Evolutionary conservation across 2,113 vertebrate species (phyloP), one percentile per base, ranked within the genome.

Genomic region (Chaenogobius annularis): DNA sequence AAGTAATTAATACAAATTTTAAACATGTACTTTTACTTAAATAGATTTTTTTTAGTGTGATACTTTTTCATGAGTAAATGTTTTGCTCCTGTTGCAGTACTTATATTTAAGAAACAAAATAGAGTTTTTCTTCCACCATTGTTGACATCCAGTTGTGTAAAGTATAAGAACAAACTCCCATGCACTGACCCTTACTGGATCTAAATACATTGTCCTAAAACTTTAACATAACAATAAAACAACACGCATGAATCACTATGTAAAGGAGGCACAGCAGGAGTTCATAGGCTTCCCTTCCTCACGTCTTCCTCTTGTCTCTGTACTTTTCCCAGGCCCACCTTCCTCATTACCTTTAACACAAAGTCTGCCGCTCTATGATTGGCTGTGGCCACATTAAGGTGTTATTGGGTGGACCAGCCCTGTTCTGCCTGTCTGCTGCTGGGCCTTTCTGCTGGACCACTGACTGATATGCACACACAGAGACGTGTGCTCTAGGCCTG

Each of bases 341-440:
- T 73, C 54, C 6, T 63, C 66, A 74, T 70, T 55, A 66, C 56
- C 68, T 78, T 65, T 23, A 62, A 56, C 40, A 55, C 26, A 26
- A 56, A 70, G 58, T 72, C 40, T 58, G 54, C 77, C 50, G 10
- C 20, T 3, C 40, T 70, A 58, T 83, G 83, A 90, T 86, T 90
- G 81, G 90, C 67, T 70, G 72, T 35, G 43, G 79, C 58, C 55
- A 54, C 87, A 81, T 83, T 81, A 79, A 85, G 56, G 54, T 84
- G 89, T 88, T 88, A 87, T 73, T 86, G 79, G 86, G 86, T 90
- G 44, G 65, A 46, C 72, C 47, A n/a, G 69, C 73, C 40, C 19
- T 22, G 47, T 76, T 56, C 75, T 37, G 43, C 71, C 61, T 63
- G 77, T 73, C 77, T 77, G 75, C 47, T 19, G 47, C 47, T 50